phyloP scores from a whole-genome alignment of 2,888 invertebrate species.

The Anagyrus pseudococci region DNA sequence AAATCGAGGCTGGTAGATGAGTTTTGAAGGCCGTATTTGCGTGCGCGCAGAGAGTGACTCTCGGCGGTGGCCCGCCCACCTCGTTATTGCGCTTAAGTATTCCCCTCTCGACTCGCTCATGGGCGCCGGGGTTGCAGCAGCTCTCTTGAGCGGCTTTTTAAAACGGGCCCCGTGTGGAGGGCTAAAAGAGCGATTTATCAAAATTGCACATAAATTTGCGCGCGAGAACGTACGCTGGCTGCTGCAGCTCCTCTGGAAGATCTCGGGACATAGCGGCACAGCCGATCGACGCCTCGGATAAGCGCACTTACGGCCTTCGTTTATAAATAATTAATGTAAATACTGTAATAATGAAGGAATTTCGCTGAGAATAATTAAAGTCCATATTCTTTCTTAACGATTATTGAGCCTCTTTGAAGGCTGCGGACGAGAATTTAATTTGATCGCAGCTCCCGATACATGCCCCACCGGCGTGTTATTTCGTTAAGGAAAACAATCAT shows the following conservation, averaged over 20 bases:
- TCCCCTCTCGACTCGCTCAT: slow-evolving; percentile 4
- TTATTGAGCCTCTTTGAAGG: too few relatives aligned
- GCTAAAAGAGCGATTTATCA: slow-evolving; percentile 28
- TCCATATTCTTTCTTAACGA: too few relatives aligned
- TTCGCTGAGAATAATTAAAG: background rate
- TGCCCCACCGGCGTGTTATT: too few relatives aligned
- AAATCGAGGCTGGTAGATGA: too few relatives aligned
- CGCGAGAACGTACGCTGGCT: too few relatives aligned
- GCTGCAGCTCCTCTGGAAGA: too few relatives aligned
- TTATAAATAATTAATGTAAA: slow-evolving; percentile 14
- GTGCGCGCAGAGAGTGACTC: background rate
- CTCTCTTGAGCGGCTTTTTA: background rate
- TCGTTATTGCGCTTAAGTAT: slow-evolving; percentile 33
- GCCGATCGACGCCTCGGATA: slow-evolving; percentile 15
- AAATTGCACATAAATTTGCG: slow-evolving; percentile 29
- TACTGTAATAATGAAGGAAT: slow-evolving; percentile 15
- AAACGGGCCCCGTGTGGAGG: background rate
- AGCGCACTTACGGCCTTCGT: slow-evolving; percentile 4
- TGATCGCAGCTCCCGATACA: too few relatives aligned
- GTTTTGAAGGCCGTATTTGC: slow-evolving; percentile 5
- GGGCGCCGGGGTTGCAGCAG: background rate
- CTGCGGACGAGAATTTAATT: too few relatives aligned
- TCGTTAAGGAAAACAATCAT: too few relatives aligned
- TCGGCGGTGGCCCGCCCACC: slow-evolving; percentile 19
- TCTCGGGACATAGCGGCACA: too few relatives aligned